Conservation (phyloP, 2,888 invertebrate species). For the Lasioglossum morio region DNA sequence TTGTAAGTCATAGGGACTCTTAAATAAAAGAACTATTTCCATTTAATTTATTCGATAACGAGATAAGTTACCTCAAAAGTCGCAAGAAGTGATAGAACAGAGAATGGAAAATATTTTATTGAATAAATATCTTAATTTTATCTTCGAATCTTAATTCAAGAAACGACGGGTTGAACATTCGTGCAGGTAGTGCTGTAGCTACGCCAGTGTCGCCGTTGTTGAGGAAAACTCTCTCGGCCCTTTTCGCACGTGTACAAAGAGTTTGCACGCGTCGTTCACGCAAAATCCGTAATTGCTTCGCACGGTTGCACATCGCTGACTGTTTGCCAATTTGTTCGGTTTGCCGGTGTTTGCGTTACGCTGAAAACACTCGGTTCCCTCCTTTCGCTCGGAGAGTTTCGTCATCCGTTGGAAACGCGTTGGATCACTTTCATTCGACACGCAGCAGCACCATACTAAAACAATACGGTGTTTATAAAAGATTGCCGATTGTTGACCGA, state of each 20-base stretch:
- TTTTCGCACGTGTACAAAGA: constrained; percentile 72
- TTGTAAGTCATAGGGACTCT: neutral
- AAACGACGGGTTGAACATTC: neutral
- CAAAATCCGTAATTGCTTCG: constrained; percentile 83
- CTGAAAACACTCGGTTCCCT: constrained; percentile 51
- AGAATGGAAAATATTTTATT: too few species aligned
- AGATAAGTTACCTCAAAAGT: too few species aligned
- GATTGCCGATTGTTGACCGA: neutral
- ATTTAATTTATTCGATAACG: too few species aligned
- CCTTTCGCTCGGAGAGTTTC: constrained; percentile 33
- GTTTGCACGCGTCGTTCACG: constrained; percentile 79
- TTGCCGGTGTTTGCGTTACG: constrained; percentile 73
- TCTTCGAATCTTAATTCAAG: neutral
- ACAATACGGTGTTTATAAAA: neutral
- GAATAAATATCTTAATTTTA: too few species aligned
- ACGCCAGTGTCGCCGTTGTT: constrained; percentile 59
- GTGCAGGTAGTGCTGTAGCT: neutral
- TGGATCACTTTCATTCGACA: constrained; percentile 10
- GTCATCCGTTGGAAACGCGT: constrained; percentile 31
- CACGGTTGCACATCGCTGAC: constrained; percentile 80
- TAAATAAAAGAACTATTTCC: neutral
- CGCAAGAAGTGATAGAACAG: too few species aligned
- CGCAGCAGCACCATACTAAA: neutral
- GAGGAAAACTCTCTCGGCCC: constrained; percentile 57
- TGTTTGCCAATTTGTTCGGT: constrained; percentile 82